Evolutionary conservation across 2,113 vertebrate species (phyloP).

Genomic region (Myrmophylax atrothorax): DNA sequence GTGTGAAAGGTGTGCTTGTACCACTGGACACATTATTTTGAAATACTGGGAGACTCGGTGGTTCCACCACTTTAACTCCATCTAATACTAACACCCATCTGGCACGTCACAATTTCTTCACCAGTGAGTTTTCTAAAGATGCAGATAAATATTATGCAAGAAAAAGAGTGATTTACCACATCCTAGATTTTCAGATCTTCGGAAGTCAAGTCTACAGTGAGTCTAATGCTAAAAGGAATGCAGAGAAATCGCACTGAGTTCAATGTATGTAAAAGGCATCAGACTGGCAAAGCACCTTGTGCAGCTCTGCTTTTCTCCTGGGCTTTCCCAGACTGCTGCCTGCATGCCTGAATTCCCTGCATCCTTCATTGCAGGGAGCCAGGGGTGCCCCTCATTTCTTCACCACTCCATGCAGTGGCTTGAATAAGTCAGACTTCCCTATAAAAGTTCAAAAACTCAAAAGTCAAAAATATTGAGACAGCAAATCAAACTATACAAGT

Average conservation of each 20-base stretch:
- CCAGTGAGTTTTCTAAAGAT: not conserved
- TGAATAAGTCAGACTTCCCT: slow-evolving; percentile 1
- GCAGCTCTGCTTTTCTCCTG: not conserved
- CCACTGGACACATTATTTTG: not conserved
- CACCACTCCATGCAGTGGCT: not conserved
- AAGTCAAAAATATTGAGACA: not conserved
- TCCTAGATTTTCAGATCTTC: not conserved
- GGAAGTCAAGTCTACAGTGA: not conserved
- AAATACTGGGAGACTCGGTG: not conserved
- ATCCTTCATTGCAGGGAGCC: not conserved
- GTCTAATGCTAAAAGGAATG: not conserved
- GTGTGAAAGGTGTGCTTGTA: not conserved
- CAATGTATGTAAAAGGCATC: not conserved
- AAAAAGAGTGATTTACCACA: not conserved
- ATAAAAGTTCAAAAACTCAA: not conserved
- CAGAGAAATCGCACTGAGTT: not conserved
- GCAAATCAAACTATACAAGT: not conserved
- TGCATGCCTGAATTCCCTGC: not conserved
- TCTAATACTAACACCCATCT: not conserved
- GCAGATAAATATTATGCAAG: not conserved
- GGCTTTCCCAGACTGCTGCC: not conserved
- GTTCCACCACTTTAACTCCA: not conserved
- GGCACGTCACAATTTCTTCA: not conserved
- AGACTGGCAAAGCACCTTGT: not conserved
- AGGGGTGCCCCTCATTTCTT: not conserved